Evolutionary conservation across 2,797 vertebrate genomes (phyloP).

Genomic region (Antrozous pallidus): DNA sequence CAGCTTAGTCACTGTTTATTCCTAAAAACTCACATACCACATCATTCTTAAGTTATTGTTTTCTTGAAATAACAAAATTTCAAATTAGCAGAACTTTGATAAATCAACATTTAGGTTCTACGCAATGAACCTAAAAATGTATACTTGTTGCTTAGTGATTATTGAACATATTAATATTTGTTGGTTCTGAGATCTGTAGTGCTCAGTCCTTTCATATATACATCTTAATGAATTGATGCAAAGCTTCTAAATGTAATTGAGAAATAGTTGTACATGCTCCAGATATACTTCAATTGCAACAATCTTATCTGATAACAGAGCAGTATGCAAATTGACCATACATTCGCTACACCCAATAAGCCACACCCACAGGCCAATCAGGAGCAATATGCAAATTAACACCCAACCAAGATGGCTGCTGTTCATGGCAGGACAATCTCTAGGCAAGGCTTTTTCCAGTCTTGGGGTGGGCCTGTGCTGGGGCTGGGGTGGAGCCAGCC

Average conservation of each 20-base stretch:
- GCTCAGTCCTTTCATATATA: neutral
- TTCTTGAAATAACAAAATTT: neutral
- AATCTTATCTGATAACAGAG: too few species aligned
- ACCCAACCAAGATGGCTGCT: too few species aligned
- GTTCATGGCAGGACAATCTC: too few species aligned
- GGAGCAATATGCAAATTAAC: too few species aligned
- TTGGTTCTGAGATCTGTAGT: neutral
- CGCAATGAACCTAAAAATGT: neutral
- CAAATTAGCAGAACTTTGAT: neutral
- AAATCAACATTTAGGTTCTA: neutral
- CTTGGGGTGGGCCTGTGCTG: too few species aligned
- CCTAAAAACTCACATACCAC: neutral
- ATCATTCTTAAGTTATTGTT: neutral
- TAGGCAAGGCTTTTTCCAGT: too few species aligned
- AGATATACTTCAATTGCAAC: neutral
- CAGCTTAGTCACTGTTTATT: neutral
- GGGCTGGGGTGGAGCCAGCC: too few species aligned
- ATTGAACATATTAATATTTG: neutral
- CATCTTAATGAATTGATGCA: neutral
- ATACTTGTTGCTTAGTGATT: neutral
- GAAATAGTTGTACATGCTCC: neutral
- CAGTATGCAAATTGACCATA: too few species aligned
- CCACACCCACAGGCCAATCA: too few species aligned
- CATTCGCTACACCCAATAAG: too few species aligned
- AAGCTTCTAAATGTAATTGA: neutral